Evolutionary conservation across 2,797 vertebrate species (phyloP).

Genomic region (Artibeus lituratus): DNA sequence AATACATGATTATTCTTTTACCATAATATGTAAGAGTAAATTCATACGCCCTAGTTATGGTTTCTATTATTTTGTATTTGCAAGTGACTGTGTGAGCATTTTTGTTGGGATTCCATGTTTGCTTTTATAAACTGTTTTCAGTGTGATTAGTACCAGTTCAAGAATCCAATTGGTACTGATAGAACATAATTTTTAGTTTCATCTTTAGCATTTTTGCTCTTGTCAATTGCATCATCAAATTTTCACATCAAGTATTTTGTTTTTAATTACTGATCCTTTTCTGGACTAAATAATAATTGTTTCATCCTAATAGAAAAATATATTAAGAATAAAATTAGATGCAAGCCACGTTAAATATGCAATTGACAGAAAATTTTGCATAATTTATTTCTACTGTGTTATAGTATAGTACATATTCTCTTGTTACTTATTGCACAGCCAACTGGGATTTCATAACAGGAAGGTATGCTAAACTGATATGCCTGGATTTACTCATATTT

Average conservation of each 20-base stretch:
- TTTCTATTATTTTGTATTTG: not conserved
- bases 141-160: not conserved
- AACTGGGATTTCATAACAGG: not conserved
- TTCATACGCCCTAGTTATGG: not conserved
- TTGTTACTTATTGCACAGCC: not conserved
- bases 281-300: not conserved
- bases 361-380: not conserved
- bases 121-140: not conserved
- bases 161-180: not conserved
- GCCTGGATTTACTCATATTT: not conserved
- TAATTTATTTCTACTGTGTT: not conserved
- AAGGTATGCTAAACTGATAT: not conserved
- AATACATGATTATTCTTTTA: not conserved
- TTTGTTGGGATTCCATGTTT: not conserved
- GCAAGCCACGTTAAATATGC: not conserved
- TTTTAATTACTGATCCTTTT: not conserved
- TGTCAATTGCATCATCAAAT: not conserved
- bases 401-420: not conserved
- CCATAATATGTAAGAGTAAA: not conserved
- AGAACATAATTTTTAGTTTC: not conserved
- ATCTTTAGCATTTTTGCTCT: not conserved
- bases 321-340: not conserved
- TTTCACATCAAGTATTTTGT: slow-evolving; percentile 23
- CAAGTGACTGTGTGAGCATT: not conserved
- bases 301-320: not conserved